Evolutionary conservation across 2,797 vertebrate species (phyloP), one percentile per base, ranked within the genome.

Genomic region (Enteromius viviparus): DNA sequence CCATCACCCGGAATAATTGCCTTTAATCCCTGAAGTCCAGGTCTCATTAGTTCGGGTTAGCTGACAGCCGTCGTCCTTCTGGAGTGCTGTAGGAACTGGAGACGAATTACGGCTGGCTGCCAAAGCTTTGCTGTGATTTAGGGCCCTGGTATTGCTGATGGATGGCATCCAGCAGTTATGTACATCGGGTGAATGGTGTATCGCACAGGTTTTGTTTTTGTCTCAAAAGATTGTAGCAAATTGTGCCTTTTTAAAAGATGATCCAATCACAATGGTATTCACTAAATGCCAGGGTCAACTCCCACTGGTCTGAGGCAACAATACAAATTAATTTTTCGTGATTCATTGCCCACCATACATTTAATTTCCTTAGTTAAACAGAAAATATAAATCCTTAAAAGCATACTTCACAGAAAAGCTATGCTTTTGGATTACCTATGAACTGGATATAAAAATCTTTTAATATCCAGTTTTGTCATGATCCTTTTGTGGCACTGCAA

Each of bases 131-230:
- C 90, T 87, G 81, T 89, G 92, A 90, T 89, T 91, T 85, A 89
- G 87, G 90, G 87, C 89, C 82, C 76, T 71, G 19, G 68, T 87
- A 87, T 89, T 92, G 93, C 88, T 92, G 91, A 94, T 85, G 91
- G 92, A 94, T 91, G 91, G 89, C 89, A 74, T 89, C 92, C 92
- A 93, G 91, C 92, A 92, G 92, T 88, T 88, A 88, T 72, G 84
- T 87, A 86, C 82, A 86, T 82, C 83, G 83, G 88, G 83, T 78
- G 12, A 83, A 89, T 85, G 86, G 86, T 83, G 49, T 40, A 62
- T 76, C 14, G 1, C 23, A 60, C 71, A 58, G 49, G 72, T 55
- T 82, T 55, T 82, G 47, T 45, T 64, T 74, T 32, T 64, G 14
- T 15, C 42, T 37, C 19, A 53, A 49, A 17, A 60, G 49, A 40